These are phyloP conservation scores for Penaeus chinensis DNA, from an alignment of 1,140 invertebrate species.

Conservation along the genomic window DNA sequence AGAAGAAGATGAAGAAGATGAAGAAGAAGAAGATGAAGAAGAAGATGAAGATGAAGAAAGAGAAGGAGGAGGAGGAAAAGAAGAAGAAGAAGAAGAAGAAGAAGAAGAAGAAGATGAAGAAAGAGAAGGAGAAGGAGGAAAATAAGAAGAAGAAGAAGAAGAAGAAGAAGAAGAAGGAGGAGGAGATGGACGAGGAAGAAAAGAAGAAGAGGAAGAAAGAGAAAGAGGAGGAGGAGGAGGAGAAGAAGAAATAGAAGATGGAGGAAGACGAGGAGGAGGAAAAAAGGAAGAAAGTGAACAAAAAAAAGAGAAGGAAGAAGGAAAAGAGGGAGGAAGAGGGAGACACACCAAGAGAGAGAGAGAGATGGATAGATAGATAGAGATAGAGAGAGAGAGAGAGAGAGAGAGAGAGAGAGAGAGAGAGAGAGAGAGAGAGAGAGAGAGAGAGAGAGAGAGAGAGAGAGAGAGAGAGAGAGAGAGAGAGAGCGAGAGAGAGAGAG, in stretches of 20 bases:
- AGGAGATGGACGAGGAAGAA: not conserved
- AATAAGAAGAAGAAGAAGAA: not conserved
- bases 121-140: not conserved
- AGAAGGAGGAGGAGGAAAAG: not conserved
- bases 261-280: no score
- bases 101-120: not conserved
- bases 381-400: not conserved
- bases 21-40: not conserved
- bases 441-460: not conserved
- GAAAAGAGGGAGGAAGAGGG: not conserved
- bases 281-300: not conserved
- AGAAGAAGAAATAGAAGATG: not conserved
- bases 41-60: not conserved
- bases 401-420: not conserved
- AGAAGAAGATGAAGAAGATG: not conserved
- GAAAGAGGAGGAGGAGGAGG: not conserved
- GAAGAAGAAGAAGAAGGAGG: not conserved
- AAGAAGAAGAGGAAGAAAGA: not conserved
- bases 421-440: not conserved
- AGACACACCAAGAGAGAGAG: not conserved
- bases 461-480: constrained; percentile 11
- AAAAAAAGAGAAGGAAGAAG: not conserved
- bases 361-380: not conserved
- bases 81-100: not conserved
- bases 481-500: not conserved